phyloP scores from a whole-genome alignment of 2,888 invertebrate species.

The Drosophila mulleri region DNA sequence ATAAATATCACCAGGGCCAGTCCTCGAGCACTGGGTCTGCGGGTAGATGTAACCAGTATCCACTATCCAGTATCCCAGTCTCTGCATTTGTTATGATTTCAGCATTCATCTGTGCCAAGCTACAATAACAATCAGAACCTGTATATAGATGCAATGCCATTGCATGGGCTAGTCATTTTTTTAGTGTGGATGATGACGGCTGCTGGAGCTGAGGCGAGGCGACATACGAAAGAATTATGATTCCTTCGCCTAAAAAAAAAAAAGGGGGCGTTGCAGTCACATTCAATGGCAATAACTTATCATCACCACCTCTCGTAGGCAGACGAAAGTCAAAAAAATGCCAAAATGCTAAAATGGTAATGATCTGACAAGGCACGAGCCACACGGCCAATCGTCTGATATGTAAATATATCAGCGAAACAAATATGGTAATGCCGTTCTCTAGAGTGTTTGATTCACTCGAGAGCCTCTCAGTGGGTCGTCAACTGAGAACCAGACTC shows the following conservation, averaged over 20 bases:
- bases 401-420: conserved; percentile 21
- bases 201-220: conserved; percentile 24
- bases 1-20: conserved; percentile 46
- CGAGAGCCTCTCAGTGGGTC: not conserved
- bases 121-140: conserved; percentile 68
- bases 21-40: conserved; percentile 17
- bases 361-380: conserved; percentile 38
- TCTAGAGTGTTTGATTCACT: conserved; percentile 4
- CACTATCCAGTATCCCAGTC: conserved; percentile 7
- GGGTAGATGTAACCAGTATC: conserved; percentile 2
- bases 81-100: conserved; percentile 66
- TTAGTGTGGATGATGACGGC: conserved; percentile 44
- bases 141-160: conserved; percentile 25
- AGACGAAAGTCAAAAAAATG: conserved; percentile 5
- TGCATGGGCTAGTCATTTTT: conserved; percentile 26
- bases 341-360: conserved; percentile 27
- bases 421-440: not conserved
- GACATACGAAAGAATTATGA: conserved; percentile 65
- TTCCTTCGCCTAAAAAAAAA: conserved; percentile 31
- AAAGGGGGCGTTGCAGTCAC: conserved; percentile 45
- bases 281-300: conserved; percentile 45
- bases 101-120: conserved; percentile 60
- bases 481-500: not conserved
- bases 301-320: conserved; percentile 25
- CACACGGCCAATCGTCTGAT: conserved; percentile 7